These are phyloP conservation scores for Anguilla japonica DNA, from an alignment of 2,113 vertebrate species.

Conservation along the genomic window DNA sequence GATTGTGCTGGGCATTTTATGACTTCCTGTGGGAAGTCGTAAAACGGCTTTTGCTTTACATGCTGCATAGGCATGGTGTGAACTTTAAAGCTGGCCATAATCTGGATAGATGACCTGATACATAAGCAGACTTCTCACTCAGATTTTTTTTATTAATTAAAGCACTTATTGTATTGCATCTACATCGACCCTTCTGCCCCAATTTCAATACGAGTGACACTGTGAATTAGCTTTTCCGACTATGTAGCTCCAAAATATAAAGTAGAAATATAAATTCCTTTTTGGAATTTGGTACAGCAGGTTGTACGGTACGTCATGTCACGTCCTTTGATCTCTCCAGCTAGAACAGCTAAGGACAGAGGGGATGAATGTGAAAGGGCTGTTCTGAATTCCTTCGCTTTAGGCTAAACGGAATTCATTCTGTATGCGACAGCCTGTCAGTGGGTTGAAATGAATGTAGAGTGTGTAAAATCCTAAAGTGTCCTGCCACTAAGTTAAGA, in stretches of 20 bases:
- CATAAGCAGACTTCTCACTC: no score
- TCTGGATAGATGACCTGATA: neutral
- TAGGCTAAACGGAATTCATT: neutral
- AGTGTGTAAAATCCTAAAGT: neutral
- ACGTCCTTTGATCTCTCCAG: neutral
- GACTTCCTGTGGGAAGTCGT: neutral
- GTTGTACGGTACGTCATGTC: neutral
- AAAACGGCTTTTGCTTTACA: neutral
- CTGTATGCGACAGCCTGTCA: slow-evolving; percentile 8
- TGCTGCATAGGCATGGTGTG: neutral
- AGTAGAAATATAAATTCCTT: no score
- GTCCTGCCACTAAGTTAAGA: neutral
- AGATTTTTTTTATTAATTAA: no score
- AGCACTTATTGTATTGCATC: no score
- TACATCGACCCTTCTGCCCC: no score
- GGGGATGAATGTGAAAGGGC: neutral
- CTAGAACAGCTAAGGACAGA: neutral
- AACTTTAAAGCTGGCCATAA: neutral
- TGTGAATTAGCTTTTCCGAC: no score
- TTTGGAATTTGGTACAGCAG: neutral
- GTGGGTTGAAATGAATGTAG: no score
- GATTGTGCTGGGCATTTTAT: neutral
- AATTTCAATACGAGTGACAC: no score
- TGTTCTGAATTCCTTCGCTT: neutral
- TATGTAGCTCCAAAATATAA: neutral